These are phyloP conservation scores for Nephrotoma appendiculata DNA, from an alignment of 2,888 invertebrate species.

Conservation along the genomic window DNA sequence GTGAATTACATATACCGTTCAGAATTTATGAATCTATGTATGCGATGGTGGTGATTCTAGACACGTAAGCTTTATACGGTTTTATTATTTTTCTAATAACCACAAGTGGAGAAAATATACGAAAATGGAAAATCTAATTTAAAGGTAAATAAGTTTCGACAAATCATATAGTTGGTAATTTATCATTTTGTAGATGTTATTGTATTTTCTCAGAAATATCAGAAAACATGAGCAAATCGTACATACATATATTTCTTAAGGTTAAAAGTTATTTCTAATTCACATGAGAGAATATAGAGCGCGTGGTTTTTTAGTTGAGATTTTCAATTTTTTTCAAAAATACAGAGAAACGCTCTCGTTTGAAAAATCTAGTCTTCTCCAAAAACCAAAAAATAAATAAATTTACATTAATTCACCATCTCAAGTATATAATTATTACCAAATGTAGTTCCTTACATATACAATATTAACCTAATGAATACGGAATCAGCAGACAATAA, in stretches of 20 bases:
- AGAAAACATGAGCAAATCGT: neutral
- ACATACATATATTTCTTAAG: neutral
- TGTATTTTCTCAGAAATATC: neutral
- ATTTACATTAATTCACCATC: too few species aligned
- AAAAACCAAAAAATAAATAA: too few species aligned
- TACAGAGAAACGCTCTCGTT: too few species aligned
- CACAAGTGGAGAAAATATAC: neutral
- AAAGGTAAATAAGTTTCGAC: neutral
- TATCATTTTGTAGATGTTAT: neutral
- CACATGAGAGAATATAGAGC: too few species aligned
- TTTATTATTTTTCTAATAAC: neutral
- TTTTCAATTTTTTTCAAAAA: too few species aligned
- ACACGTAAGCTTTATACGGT: neutral
- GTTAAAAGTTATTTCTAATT: neutral
- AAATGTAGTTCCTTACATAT: too few species aligned
- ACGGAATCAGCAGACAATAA: too few species aligned
- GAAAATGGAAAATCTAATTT: neutral
- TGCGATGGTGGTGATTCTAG: neutral
- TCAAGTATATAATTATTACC: too few species aligned
- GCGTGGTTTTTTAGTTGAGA: too few species aligned
- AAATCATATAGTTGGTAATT: neutral
- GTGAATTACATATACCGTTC: constrained; percentile 5
- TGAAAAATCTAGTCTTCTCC: too few species aligned
- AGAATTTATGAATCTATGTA: neutral
- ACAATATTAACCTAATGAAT: too few species aligned